These are phyloP conservation scores for Camponotus pennsylvanicus DNA, from an alignment of 1,140 invertebrate species.

Conservation along the genomic window DNA sequence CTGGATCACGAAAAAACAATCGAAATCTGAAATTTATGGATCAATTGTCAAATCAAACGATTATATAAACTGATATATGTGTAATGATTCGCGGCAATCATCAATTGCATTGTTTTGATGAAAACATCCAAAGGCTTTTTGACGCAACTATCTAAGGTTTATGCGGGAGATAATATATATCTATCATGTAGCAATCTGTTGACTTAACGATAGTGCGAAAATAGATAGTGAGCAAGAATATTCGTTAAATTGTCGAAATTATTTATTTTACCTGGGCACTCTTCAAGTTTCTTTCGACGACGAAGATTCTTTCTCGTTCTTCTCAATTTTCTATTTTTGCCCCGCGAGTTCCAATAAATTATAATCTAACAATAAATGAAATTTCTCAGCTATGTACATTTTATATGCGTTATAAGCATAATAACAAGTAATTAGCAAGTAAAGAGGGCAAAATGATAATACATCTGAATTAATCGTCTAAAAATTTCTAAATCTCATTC, in stretches of 20 bases:
- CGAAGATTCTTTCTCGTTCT: conserved; percentile 40
- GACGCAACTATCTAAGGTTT: not conserved
- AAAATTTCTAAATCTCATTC: too few relatives aligned
- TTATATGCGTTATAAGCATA: not conserved
- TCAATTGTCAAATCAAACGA: not conserved
- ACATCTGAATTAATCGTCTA: not conserved
- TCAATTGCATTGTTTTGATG: conserved; percentile 2
- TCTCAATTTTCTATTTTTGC: too few relatives aligned
- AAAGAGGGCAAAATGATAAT: not conserved
- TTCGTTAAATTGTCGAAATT: conserved; percentile 81
- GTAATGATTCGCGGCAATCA: not conserved
- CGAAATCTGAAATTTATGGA: conserved; percentile 19
- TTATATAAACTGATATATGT: not conserved
- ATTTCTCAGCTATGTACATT: not conserved
- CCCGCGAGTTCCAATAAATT: too few relatives aligned
- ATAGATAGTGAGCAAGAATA: conserved; percentile 72
- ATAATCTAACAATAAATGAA: too few relatives aligned
- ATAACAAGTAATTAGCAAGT: not conserved
- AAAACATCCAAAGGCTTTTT: conserved; percentile 19
- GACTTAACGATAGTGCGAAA: conserved; percentile 72
- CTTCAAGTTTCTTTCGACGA: conserved; percentile 70
- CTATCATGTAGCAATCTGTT: conserved; percentile 52
- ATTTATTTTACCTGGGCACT: conserved; percentile 68
- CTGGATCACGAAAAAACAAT: conserved; percentile 5
- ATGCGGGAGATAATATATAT: conserved; percentile 61